Evolutionary conservation across 2,797 vertebrate species (phyloP), one percentile per base, ranked within the genome.

Genomic region (Sylvia borin): DNA sequence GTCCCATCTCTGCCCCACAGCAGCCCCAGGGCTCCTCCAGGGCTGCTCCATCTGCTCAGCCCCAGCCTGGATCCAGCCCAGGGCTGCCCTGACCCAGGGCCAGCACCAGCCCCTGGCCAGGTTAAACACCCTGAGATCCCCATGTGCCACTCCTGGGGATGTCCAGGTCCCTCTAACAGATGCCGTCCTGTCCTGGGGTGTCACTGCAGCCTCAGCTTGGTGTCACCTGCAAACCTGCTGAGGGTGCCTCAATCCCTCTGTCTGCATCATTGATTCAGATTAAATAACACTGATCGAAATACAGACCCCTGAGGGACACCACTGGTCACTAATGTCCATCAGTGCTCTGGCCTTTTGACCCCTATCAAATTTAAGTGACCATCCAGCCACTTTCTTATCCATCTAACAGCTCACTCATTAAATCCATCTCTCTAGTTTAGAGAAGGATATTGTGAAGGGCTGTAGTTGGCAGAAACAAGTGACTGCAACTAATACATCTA

Each of bases 121-220:
- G n/a, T 45, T 9, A 6, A 47, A 1, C 19, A 40, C 8, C 11
- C 8, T 29, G 55, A n/a, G 24, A 34, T 34, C 13, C 16, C 42
- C 34, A 17, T 2, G 50, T 29, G 17, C 4, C 36, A 5, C 36
- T 25, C 2, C 36, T 31, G 65, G 11, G 11, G 1, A 4, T 31
- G 14, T 2, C 15, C 42, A 15, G 42, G 17, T 22, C 11, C 21
- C 13, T 45, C 13, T 45, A 45, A 36, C 36, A 36, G 36, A n/a
- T 38, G 19, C 24, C 58, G 16, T 19, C 29, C 18, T 48, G 17
- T 14, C 11, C 31, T 3, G 45, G 21, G 29, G 2, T 50, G 45
- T n/a, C 45, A 4, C 45, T 45, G 51, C 13, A 14, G 0, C 14
- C 27, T 31, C n/a, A 66, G 20, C 16, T 7, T 4, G 4, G 38